A percentile compares a stretch with the other conserved stretches of the same genome.
phyloP scores from a whole-genome alignment of 2,797 vertebrate species.

The Gobio occitaniae region DNA sequence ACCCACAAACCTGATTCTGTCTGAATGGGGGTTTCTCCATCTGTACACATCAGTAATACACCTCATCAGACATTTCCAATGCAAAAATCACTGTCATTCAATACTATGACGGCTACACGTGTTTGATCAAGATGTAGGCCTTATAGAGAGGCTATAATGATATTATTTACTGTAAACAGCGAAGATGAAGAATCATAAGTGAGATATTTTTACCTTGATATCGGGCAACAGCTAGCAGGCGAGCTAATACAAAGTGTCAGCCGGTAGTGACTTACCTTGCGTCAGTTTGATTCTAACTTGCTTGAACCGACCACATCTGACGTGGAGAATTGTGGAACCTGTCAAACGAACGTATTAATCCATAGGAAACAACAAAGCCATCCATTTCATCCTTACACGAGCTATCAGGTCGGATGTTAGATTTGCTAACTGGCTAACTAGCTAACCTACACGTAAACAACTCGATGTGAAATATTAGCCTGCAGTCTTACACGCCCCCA shows the following conservation, averaged over 20 bases:
- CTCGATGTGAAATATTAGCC: constrained; percentile 31
- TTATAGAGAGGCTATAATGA: not conserved
- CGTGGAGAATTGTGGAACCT: constrained; percentile 23
- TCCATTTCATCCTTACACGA: constrained; percentile 52
- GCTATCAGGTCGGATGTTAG: constrained; percentile 20
- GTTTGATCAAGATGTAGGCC: not conserved
- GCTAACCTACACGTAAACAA: constrained; percentile 56
- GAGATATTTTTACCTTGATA: not conserved
- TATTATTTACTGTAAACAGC: not conserved
- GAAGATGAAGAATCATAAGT: not conserved
- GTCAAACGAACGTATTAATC: constrained; percentile 39
- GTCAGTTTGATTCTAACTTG: constrained; percentile 50
- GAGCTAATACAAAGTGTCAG: constrained; percentile 25
- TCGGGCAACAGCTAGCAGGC: not conserved
- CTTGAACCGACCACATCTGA: constrained; percentile 42
- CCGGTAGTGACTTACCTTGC: constrained; percentile 35
- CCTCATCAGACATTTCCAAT: constrained; percentile 9
- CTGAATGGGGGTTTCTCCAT: constrained; percentile 77
- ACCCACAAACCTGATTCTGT: constrained; percentile 80
- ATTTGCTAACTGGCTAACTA: constrained; percentile 51
- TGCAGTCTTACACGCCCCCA: constrained; percentile 17
- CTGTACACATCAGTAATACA: constrained; percentile 35
- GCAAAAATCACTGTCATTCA: not conserved
- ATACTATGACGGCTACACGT: not conserved
- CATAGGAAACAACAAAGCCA: constrained; percentile 5